Evolutionary conservation across 2,797 vertebrate genomes (phyloP).

Genomic region (Helarctos malayanus): DNA sequence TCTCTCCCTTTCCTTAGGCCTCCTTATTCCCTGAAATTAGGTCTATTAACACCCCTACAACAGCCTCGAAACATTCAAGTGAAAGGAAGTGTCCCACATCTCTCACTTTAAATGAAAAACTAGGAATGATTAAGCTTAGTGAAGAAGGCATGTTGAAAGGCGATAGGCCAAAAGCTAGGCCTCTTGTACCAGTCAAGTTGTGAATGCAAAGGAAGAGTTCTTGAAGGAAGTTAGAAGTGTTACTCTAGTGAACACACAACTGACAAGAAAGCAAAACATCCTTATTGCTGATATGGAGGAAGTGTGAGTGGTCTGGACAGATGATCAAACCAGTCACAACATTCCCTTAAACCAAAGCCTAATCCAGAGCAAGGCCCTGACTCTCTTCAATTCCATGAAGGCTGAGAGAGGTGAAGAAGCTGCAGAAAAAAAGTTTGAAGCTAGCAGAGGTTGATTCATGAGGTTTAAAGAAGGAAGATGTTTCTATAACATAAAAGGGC

Average conservation of each 20-base stretch:
- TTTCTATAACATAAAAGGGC: background rate
- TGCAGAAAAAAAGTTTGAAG: background rate
- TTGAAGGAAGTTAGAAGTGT: background rate
- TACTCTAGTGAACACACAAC: background rate
- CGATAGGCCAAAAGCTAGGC: background rate
- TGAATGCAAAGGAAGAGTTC: background rate
- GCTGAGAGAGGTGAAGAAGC: background rate
- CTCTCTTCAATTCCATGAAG: background rate
- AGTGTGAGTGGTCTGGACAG: background rate
- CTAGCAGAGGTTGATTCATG: background rate
- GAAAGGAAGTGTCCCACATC: background rate
- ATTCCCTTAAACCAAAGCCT: background rate
- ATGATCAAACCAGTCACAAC: background rate
- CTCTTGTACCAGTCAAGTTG: background rate
- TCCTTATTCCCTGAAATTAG: background rate
- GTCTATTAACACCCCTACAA: background rate
- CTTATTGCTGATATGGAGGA: background rate
- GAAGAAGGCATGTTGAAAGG: background rate
- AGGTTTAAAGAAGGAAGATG: background rate
- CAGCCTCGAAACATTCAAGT: background rate
- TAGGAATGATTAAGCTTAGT: background rate
- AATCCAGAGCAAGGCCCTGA: background rate
- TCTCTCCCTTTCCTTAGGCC: background rate
- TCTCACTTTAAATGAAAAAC: background rate
- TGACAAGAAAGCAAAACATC: background rate